A percentile compares a stretch with the other conserved stretches of the same genome.
Evolutionary conservation across 2,888 invertebrate species (phyloP).

Genomic region (Aproaerema taeniolella): DNA sequence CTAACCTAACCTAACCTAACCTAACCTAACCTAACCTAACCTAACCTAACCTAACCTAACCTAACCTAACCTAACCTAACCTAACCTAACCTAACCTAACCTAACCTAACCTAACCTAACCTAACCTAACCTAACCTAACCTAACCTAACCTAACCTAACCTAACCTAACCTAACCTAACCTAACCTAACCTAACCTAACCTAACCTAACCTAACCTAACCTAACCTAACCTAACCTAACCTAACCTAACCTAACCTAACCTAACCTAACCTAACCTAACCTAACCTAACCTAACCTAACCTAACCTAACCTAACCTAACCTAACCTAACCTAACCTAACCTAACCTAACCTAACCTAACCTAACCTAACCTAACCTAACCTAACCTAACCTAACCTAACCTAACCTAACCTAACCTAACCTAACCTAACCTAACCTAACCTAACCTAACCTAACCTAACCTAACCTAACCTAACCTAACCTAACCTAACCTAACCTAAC

Average conservation of each 20-base stretch:
- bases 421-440: constrained; percentile 1
- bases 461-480: constrained; percentile 7
- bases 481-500: constrained; percentile 6
- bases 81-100: constrained; percentile 20
- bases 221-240: constrained; percentile 21
- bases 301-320: constrained; percentile 22
- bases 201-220: constrained; percentile 23
- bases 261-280: constrained; percentile 22
- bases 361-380: constrained; percentile 21
- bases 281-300: constrained; percentile 18
- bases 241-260: constrained; percentile 19
- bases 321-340: constrained; percentile 22
- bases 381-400: constrained; percentile 21
- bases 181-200: constrained; percentile 23
- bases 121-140: constrained; percentile 22
- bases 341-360: constrained; percentile 21
- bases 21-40: constrained; percentile 25
- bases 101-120: constrained; percentile 22
- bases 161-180: constrained; percentile 24
- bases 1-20: constrained; percentile 23
- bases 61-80: constrained; percentile 21
- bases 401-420: constrained; percentile 18
- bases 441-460: constrained; percentile 6
- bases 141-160: constrained; percentile 25
- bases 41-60: constrained; percentile 23